Conservation (phyloP, 1,140 invertebrate species). For the Hylyphantes graminicola region DNA sequence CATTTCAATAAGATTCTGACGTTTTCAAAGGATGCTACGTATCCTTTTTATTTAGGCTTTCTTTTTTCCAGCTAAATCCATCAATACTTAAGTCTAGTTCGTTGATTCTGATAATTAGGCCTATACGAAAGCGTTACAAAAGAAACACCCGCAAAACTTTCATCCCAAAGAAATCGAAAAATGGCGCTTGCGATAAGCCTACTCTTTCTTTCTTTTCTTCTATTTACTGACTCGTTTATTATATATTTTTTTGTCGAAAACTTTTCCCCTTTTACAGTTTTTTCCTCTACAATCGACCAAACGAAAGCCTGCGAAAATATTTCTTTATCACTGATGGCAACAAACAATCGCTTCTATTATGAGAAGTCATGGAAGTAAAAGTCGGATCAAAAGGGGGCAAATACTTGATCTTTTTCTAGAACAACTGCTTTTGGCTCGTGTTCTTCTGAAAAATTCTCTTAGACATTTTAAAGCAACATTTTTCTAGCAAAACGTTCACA, state of each 20-base stretch:
- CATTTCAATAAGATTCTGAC: not conserved
- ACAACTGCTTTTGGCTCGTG: too few species aligned
- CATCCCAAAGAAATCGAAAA: conserved; percentile 50
- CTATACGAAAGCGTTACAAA: conserved; percentile 17
- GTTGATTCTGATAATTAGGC: conserved; percentile 49
- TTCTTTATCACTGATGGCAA: conserved; percentile 51
- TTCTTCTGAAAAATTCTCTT: too few species aligned
- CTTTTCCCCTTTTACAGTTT: conserved; percentile 6
- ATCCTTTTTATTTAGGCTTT: not conserved
- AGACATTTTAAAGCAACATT: too few species aligned
- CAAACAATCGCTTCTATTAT: conserved; percentile 52
- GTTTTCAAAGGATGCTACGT: not conserved
- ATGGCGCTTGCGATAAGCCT: conserved; percentile 37
- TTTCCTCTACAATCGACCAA: conserved; percentile 24
- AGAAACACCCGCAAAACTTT: conserved; percentile 38
- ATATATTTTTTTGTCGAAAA: conserved; percentile 3
- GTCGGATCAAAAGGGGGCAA: too few species aligned
- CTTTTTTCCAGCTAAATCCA: conserved; percentile 6
- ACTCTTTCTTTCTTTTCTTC: conserved; percentile 17
- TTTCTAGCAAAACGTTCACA: too few species aligned
- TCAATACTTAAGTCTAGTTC: conserved; percentile 22
- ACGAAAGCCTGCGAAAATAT: conserved; percentile 46
- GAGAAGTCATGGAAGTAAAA: conserved; percentile 33
- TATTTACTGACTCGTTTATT: conserved; percentile 2
- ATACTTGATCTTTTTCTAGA: too few species aligned